Conservation (phyloP, 2,888 invertebrate species). For the Drosophila meridionalis region DNA sequence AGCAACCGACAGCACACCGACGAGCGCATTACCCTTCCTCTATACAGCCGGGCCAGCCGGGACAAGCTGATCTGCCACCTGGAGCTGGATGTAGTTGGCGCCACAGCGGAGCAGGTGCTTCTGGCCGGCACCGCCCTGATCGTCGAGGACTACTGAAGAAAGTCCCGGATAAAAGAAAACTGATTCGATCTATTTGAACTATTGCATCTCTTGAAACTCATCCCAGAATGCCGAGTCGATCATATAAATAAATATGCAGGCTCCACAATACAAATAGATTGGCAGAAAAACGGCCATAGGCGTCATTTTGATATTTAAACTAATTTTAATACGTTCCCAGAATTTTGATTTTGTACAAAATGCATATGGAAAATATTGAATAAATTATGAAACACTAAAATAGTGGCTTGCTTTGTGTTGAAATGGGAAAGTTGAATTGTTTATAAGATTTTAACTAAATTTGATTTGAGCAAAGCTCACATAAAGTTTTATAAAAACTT, state of each 20-base stretch:
- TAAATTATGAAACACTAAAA: neutral
- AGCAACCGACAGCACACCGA: conserved; percentile 18
- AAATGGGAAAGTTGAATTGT: neutral
- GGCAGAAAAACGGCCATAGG: neutral
- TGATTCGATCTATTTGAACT: neutral
- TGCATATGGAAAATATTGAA: neutral
- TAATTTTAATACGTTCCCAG: neutral
- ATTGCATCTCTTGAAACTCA: conserved; percentile 33
- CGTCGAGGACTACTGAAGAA: conserved; percentile 69
- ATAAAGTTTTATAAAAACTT: too few relatives aligned
- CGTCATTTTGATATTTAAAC: conserved; percentile 16
- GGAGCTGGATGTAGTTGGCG: conserved; percentile 65
- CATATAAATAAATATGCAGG: conserved; percentile 15
- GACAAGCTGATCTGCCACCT: conserved; percentile 82
- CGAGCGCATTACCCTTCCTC: conserved; percentile 62
- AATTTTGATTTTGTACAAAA: neutral
- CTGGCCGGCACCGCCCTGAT: conserved; percentile 83
- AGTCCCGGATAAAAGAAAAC: neutral
- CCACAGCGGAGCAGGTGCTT: conserved; percentile 73
- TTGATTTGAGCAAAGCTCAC: too few relatives aligned
- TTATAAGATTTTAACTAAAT: too few relatives aligned
- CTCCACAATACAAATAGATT: conserved; percentile 11
- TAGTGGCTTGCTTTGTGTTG: neutral
- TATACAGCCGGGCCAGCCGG: conserved; percentile 79
- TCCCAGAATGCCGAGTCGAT: conserved; percentile 32